A percentile compares a stretch with the other conserved stretches of the same genome.
These are phyloP conservation scores for Sylvicola cinctus DNA, from an alignment of 2,888 invertebrate species.

Conservation along the genomic window DNA sequence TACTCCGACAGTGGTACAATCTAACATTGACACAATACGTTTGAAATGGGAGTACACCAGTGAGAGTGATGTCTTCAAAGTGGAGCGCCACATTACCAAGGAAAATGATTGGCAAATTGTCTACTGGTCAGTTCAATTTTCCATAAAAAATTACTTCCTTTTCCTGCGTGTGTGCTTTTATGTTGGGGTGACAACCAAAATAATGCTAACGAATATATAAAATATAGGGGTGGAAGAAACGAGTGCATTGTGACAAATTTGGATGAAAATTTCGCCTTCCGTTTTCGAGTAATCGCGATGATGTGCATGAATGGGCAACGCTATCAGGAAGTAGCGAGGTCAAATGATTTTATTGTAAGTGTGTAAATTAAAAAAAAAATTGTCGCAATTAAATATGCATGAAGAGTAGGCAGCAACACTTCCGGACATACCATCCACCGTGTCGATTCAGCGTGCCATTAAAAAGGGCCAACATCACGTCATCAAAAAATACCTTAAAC, in stretches of 20 bases:
- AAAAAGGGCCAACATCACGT: conserved; percentile 21
- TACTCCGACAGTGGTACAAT: too few relatives aligned
- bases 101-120: conserved; percentile 17
- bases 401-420: conserved; percentile 16
- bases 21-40: too few relatives aligned
- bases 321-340: too few relatives aligned
- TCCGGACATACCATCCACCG: conserved; percentile 16
- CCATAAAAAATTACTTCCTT: not conserved
- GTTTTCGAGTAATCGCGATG: conserved; percentile 17
- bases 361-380: too few relatives aligned
- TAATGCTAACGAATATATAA: not conserved
- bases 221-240: conserved; percentile 1
- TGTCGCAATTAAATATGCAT: conserved; percentile 1
- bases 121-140: conserved; percentile 14
- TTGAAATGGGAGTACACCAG: conserved; percentile 16
- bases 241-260: conserved; percentile 12
- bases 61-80: conserved; percentile 17
- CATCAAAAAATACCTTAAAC: conserved; percentile 19
- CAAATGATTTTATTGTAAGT: too few relatives aligned
- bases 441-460: conserved; percentile 19
- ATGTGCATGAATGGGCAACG: conserved; percentile 7
- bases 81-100: conserved; percentile 17
- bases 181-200: not conserved
- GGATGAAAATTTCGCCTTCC: conserved; percentile 21
- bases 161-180: not conserved